Evolutionary conservation across 2,888 invertebrate species (phyloP).

Genomic region (Parapristionchus giblindavisi): DNA sequence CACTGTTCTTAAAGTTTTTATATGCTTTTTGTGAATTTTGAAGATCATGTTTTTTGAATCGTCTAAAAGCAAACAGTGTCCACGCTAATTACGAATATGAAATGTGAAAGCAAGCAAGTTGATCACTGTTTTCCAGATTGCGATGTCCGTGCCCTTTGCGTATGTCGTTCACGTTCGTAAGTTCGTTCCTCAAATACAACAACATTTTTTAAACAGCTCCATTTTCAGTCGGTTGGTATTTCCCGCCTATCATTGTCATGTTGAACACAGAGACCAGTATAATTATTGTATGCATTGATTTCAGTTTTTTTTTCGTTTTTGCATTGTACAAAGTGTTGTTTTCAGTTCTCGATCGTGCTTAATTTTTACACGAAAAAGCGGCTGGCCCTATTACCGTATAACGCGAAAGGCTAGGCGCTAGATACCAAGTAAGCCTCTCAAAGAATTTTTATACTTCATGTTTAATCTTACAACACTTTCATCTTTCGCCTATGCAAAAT

Average conservation of each 20-base stretch:
- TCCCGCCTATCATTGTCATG: neutral
- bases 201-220: neutral
- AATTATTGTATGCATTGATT: neutral
- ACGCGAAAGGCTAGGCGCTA: neutral
- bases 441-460: too few species aligned
- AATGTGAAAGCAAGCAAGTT: too few species aligned
- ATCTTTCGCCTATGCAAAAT: too few species aligned
- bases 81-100: too few species aligned
- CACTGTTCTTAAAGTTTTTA: too few species aligned
- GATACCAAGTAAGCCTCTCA: slow-evolving; percentile 7
- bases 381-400: neutral
- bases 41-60: too few species aligned
- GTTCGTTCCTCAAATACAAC: neutral
- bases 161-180: neutral
- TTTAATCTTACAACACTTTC: too few species aligned
- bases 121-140: too few species aligned
- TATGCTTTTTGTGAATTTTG: too few species aligned
- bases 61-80: too few species aligned
- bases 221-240: slow-evolving; percentile 6
- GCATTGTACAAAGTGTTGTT: neutral
- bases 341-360: slow-evolving; percentile 1
- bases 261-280: neutral
- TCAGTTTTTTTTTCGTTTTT: too few species aligned
- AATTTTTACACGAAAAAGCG: neutral
- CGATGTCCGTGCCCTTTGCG: neutral